These are phyloP conservation scores for Chiroxiphia lanceolata DNA, from an alignment of 2,797 vertebrate genomes.

Conservation along the genomic window DNA sequence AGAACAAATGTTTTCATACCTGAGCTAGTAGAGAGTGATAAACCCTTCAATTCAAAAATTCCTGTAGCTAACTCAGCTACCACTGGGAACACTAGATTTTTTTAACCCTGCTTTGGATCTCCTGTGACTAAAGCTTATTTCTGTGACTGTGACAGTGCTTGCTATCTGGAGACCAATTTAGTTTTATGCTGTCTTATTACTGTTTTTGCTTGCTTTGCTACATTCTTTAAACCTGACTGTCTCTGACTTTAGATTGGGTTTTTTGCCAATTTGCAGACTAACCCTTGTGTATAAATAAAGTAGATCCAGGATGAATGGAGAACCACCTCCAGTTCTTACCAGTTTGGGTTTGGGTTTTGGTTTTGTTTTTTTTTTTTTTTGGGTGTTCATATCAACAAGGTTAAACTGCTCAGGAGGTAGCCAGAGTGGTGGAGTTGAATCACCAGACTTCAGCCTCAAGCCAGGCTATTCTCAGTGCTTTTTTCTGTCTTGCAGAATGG, in stretches of 20 bases:
- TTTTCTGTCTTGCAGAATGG: slow-evolving; percentile 86
- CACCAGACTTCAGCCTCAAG: neutral
- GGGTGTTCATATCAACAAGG: neutral
- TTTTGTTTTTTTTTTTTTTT: no score
- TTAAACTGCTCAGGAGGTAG: neutral
- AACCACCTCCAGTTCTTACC: neutral
- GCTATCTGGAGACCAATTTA: neutral
- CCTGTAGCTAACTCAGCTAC: neutral
- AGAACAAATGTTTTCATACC: neutral
- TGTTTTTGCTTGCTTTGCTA: neutral
- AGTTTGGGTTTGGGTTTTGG: neutral
- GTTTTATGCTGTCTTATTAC: neutral
- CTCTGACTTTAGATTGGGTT: neutral
- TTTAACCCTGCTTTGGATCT: neutral
- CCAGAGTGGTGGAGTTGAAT: neutral
- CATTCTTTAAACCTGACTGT: neutral
- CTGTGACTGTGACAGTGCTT: neutral
- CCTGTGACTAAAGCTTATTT: neutral
- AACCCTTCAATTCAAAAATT: neutral
- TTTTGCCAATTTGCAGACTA: neutral
- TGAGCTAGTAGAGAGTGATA: neutral
- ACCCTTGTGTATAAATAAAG: neutral
- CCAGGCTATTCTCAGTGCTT: neutral
- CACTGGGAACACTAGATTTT: neutral
- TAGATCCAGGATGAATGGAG: neutral